Evolutionary conservation across 2,888 invertebrate genomes (phyloP).

Genomic region (Agrilus biguttatus): DNA sequence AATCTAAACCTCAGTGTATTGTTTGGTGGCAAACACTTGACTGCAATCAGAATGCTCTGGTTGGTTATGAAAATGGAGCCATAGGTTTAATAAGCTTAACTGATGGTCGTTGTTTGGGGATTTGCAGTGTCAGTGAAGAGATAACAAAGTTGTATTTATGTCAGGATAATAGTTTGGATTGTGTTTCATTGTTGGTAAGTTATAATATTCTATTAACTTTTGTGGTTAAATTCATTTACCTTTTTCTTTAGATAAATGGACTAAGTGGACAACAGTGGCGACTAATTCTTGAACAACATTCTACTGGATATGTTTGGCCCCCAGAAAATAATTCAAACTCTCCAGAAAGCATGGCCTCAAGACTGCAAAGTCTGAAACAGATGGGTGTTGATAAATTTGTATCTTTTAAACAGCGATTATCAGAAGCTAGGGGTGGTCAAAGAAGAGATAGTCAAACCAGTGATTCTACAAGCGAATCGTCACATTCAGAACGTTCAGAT

Average conservation of each 20-base stretch:
- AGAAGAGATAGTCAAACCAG: conserved; percentile 25
- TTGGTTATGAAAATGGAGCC: conserved; percentile 52
- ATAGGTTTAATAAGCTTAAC: conserved; percentile 52
- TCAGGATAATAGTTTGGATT: conserved; percentile 54
- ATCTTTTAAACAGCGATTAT: conserved; percentile 45
- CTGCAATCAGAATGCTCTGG: conserved; percentile 52
- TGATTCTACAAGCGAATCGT: conserved; percentile 25
- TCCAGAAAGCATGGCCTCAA: conserved; percentile 33
- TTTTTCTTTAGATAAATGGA: conserved; percentile 22
- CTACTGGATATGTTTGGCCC: conserved; percentile 58
- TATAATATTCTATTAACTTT: background rate
- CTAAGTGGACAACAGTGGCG: conserved; percentile 64
- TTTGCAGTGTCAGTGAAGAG: conserved; percentile 47
- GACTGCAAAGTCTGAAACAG: conserved; percentile 49
- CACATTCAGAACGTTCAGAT: conserved; percentile 14
- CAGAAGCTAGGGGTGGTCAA: conserved; percentile 31
- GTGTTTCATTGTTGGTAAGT: conserved; percentile 48
- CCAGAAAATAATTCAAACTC: conserved; percentile 23
- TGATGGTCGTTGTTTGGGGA: conserved; percentile 50
- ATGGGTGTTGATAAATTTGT: conserved; percentile 54
- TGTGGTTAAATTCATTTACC: conserved; percentile 3
- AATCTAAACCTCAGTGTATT: conserved; percentile 41
- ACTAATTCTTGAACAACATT: conserved; percentile 63
- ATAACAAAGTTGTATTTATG: conserved; percentile 52
- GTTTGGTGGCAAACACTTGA: conserved; percentile 69